Evolutionary conservation across 1,140 invertebrate genomes (phyloP).

Genomic region (Cardiocondyla obscurior): DNA sequence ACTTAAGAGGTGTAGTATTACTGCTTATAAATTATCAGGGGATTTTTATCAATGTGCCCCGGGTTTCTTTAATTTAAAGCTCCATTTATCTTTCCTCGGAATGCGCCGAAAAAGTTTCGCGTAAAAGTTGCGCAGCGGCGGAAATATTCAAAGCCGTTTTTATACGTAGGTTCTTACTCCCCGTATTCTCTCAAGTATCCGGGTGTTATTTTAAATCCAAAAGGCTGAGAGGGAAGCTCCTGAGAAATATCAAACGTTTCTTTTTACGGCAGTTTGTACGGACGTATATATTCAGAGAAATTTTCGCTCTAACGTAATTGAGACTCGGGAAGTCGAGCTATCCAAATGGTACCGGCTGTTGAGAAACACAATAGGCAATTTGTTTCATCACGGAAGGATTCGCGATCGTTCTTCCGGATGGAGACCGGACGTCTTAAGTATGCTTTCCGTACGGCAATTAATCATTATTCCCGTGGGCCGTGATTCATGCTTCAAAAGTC

Average conservation of each 20-base stretch:
- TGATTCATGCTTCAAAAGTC: slow-evolving; percentile 44
- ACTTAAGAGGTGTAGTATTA: not conserved
- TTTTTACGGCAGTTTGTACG: not conserved
- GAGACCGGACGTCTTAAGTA: slow-evolving; percentile 49
- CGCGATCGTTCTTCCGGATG: slow-evolving; percentile 37
- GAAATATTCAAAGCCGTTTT: slow-evolving; percentile 53
- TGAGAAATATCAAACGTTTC: not conserved
- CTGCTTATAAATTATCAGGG: slow-evolving; percentile 27
- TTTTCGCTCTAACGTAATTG: slow-evolving; percentile 7
- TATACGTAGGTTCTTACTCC: slow-evolving; percentile 17
- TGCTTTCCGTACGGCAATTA: slow-evolving; percentile 62
- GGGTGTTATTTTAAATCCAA: slow-evolving; percentile 17
- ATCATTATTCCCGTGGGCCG: slow-evolving; percentile 58
- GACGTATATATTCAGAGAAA: not conserved
- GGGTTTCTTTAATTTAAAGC: slow-evolving; percentile 39
- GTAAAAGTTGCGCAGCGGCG: slow-evolving; percentile 30
- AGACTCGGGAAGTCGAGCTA: too few relatives aligned
- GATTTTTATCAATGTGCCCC: slow-evolving; percentile 35
- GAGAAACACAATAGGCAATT: slow-evolving; percentile 49
- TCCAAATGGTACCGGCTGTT: not conserved
- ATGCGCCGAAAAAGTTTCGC: slow-evolving; percentile 41
- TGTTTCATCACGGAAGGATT: slow-evolving; percentile 50
- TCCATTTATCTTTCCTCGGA: slow-evolving; percentile 32
- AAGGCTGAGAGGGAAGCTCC: too few relatives aligned
- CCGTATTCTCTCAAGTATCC: slow-evolving; percentile 23